Conservation (phyloP, 1,140 invertebrate genomes). For the Apis florea region DNA sequence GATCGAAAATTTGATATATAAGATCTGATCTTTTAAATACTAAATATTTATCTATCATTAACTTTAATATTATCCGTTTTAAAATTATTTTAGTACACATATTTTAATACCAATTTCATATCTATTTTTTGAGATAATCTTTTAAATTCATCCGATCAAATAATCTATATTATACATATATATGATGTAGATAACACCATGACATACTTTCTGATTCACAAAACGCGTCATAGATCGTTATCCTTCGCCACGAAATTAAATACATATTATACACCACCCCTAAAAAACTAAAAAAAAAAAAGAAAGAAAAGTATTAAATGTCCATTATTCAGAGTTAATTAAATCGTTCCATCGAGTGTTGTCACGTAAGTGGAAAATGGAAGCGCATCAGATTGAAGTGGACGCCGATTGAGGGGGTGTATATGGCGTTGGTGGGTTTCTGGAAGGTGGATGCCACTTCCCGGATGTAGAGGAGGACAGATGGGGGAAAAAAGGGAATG, state of each 20-base stretch:
- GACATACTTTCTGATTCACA: neutral
- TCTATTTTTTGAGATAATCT: no score
- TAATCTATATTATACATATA: no score
- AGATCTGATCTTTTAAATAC: no score
- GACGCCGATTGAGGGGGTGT: neutral
- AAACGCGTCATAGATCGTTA: neutral
- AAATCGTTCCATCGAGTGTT: conserved; percentile 34
- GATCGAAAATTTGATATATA: no score
- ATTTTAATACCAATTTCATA: no score
- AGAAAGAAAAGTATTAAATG: conserved; percentile 23
- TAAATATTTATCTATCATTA: no score
- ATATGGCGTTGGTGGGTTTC: conserved; percentile 23
- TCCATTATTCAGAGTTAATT: conserved; percentile 34
- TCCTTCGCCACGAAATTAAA: neutral
- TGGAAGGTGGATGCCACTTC: conserved; percentile 43
- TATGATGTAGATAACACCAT: neutral
- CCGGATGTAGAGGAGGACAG: conserved; percentile 54
- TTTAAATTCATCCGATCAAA: no score
- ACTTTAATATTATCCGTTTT: no score
- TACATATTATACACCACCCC: neutral
- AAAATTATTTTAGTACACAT: no score
- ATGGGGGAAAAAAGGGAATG: conserved; percentile 31
- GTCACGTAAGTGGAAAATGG: conserved; percentile 42
- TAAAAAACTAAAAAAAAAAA: neutral
- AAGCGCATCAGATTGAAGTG: conserved; percentile 43